phyloP scores from a whole-genome alignment of 1,140 invertebrate species.

The Neocloeon triangulifer region DNA sequence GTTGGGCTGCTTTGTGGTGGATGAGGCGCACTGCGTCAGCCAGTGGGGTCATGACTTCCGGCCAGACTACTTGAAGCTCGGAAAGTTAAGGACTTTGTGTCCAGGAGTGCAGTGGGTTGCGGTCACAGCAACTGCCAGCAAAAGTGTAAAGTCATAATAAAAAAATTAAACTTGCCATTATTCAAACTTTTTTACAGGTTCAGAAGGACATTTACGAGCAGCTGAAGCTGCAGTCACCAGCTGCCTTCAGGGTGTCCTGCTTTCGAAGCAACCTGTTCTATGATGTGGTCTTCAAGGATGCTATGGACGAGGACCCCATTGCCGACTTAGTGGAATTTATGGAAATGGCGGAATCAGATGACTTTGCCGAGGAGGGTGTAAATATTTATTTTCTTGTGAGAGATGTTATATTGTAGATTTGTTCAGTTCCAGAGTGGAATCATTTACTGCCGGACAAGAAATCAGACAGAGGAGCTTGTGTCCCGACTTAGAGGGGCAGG shows the following conservation, averaged over 20 bases:
- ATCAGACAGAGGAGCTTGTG: constrained; percentile 37
- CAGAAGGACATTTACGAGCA: constrained; percentile 30
- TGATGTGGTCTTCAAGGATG: constrained; percentile 56
- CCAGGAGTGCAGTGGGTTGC: constrained; percentile 60
- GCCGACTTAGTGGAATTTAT: too few relatives aligned
- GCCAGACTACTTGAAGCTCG: constrained; percentile 79
- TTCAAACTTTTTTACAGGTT: constrained; percentile 16
- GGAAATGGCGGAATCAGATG: constrained; percentile 48
- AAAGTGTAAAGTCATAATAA: constrained; percentile 19
- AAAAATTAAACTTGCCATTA: constrained; percentile 1
- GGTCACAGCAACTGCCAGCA: constrained; percentile 75
- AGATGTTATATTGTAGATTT: too few relatives aligned
- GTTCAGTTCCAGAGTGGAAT: constrained; percentile 44
- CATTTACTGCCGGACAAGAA: constrained; percentile 41
- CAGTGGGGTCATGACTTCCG: constrained; percentile 97
- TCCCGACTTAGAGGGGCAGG: constrained; percentile 24
- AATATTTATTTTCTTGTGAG: too few relatives aligned
- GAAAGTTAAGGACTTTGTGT: constrained; percentile 40
- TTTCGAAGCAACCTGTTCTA: constrained; percentile 46
- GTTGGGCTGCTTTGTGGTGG: constrained; percentile 45
- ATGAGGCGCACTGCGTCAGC: constrained; percentile 95
- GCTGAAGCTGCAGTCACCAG: constrained; percentile 25
- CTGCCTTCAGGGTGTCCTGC: constrained; percentile 32
- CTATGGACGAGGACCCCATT: too few relatives aligned
- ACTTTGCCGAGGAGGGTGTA: constrained; percentile 38